A percentile compares a stretch with the other conserved stretches of the same genome.
Evolutionary conservation across 1,140 invertebrate species (phyloP).

Genomic region (Zaprionus ghesquierei): DNA sequence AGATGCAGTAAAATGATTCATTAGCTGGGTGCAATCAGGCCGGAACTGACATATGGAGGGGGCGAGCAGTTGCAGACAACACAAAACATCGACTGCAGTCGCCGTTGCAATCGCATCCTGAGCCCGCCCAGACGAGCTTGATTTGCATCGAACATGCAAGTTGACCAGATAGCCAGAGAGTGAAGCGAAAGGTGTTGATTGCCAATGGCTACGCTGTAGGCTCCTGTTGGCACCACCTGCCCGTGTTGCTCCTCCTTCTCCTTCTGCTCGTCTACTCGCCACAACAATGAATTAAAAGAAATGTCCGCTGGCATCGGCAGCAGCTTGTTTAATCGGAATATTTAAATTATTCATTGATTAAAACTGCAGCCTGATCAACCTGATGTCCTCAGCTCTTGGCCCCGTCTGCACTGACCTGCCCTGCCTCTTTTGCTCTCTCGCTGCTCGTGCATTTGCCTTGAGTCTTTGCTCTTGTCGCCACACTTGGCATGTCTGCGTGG

Average conservation of each 20-base stretch:
- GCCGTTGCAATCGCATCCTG: neutral
- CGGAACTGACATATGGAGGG: constrained; percentile 74
- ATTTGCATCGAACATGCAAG: constrained; percentile 77
- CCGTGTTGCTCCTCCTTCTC: neutral
- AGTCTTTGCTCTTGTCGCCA: constrained; percentile 27
- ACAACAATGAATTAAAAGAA: constrained; percentile 74
- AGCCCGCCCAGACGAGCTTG: constrained; percentile 47
- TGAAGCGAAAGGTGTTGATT: constrained; percentile 66
- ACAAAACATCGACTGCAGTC: neutral
- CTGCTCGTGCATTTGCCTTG: neutral
- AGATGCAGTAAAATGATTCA: constrained; percentile 68
- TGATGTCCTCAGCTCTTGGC: neutral
- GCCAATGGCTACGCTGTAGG: constrained; percentile 29
- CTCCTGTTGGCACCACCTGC: neutral
- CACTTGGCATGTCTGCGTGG: constrained; percentile 45
- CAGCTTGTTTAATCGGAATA: constrained; percentile 77
- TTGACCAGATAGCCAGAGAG: constrained; percentile 27
- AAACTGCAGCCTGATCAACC: constrained; percentile 54
- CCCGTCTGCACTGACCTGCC: neutral
- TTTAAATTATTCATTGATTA: constrained; percentile 80
- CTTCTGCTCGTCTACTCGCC: neutral
- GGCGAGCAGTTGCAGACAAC: neutral
- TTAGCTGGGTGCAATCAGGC: constrained; percentile 72
- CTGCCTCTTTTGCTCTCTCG: neutral
- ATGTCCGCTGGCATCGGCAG: constrained; percentile 51